Evolutionary conservation across 2,113 vertebrate genomes (phyloP).

Genomic region (Hypanus sabinus): DNA sequence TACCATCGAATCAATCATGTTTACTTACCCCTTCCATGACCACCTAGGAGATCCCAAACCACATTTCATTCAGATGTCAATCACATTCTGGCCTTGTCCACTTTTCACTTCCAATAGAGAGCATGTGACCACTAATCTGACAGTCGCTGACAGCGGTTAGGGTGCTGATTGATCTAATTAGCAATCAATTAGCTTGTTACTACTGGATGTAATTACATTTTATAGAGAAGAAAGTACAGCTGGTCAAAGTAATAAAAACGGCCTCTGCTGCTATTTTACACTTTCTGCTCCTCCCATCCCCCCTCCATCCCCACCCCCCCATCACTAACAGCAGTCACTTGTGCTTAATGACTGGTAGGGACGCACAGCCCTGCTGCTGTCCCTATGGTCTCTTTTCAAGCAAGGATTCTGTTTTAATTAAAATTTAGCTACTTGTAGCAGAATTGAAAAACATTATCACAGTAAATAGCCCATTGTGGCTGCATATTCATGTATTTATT

Average conservation of each 20-base stretch:
- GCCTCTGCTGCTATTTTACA: slow-evolving; percentile 52
- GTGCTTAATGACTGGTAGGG: slow-evolving; percentile 59
- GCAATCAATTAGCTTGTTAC: slow-evolving; percentile 99
- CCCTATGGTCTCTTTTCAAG: slow-evolving; percentile 64
- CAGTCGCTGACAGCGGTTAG: slow-evolving; percentile 82
- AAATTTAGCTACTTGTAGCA: slow-evolving; percentile 59
- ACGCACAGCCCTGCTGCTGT: slow-evolving; percentile 57
- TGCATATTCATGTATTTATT: neutral
- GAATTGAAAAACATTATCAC: slow-evolving; percentile 28
- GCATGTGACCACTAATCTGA: slow-evolving; percentile 82
- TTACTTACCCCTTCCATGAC: slow-evolving; percentile 67
- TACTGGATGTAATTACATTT: slow-evolving; percentile 99
- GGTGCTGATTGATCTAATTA: slow-evolving; percentile 99
- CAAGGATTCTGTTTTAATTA: slow-evolving; percentile 74
- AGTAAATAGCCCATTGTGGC: neutral
- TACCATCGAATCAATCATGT: slow-evolving; percentile 77
- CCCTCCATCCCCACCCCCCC: neutral
- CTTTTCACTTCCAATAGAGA: slow-evolving; percentile 68
- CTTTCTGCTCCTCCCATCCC: slow-evolving; percentile 46
- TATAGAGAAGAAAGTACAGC: slow-evolving; percentile 94
- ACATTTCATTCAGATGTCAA: slow-evolving; percentile 69
- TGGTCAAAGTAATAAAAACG: slow-evolving; percentile 85
- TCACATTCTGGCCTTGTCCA: slow-evolving; percentile 71
- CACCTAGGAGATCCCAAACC: slow-evolving; percentile 69
- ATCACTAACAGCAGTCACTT: slow-evolving; percentile 49